Conservation (phyloP, 23 tunicate genomes). For the Phallusia fumigata region DNA sequence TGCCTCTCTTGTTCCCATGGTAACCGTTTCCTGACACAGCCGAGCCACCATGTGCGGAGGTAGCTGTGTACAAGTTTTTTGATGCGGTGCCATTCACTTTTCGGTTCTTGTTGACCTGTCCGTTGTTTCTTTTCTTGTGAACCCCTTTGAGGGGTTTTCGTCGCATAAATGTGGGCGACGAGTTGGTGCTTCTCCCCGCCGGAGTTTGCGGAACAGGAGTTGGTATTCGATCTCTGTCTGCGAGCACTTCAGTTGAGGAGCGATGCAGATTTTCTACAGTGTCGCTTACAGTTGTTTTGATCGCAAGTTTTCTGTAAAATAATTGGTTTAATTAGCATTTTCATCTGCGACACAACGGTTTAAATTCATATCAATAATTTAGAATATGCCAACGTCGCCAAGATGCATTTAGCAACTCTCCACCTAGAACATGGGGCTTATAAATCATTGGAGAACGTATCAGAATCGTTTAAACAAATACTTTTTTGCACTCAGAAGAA, state of each 20-base stretch:
- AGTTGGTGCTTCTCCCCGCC: too few species aligned
- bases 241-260: neutral
- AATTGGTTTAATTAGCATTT: too few species aligned
- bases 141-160: neutral
- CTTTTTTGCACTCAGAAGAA: too few species aligned
- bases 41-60: neutral
- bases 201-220: neutral
- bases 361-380: too few species aligned
- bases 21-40: neutral
- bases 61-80: neutral
- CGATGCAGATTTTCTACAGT: neutral
- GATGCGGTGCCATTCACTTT: neutral
- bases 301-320: neutral
- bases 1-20: conserved; percentile 4
- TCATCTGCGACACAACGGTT: too few species aligned
- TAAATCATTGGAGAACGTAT: too few species aligned
- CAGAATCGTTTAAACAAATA: too few species aligned
- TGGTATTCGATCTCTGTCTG: neutral
- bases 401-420: too few species aligned
- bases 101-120: neutral
- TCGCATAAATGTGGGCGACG: neutral
- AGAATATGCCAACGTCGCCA: too few species aligned
- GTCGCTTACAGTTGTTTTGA: neutral
- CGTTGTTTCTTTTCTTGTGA: neutral
- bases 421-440: too few species aligned